Conservation (phyloP, 92 coral and sea anemone genomes). For the Bergia sp. region DNA sequence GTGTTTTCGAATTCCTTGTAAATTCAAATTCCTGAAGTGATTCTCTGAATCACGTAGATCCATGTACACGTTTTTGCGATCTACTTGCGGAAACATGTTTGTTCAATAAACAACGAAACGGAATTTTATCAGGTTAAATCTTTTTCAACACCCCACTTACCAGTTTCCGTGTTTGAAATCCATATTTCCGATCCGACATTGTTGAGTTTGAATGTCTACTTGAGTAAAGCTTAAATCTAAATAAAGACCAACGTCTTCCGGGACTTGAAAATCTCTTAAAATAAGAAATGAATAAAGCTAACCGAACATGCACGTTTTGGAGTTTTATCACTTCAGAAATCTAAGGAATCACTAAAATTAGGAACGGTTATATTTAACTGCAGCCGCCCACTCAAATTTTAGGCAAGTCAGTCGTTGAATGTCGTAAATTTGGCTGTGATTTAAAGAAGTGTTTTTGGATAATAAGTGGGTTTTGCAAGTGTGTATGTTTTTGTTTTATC, state of each 20-base stretch:
- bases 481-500: neutral
- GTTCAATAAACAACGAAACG: conserved; percentile 15
- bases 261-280: neutral
- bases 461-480: neutral
- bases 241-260: conserved; percentile 2
- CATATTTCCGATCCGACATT: conserved; percentile 30
- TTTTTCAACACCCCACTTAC: conserved; percentile 45
- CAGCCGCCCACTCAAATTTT: conserved; percentile 14
- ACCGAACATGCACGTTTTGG: conserved; percentile 31
- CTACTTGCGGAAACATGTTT: conserved; percentile 8
- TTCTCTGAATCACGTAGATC: neutral
- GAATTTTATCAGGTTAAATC: conserved; percentile 27
- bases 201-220: conserved; percentile 17
- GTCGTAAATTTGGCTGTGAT: neutral
- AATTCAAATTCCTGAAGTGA: neutral
- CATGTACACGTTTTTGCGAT: conserved; percentile 12
- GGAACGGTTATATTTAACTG: neutral
- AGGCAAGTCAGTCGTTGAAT: neutral
- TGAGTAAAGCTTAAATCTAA: conserved; percentile 28
- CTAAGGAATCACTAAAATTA: conserved; percentile 12
- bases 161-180: conserved; percentile 13
- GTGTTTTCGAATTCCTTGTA: neutral
- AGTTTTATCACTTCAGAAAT: conserved; percentile 15
- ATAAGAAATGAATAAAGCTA: neutral
- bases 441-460: neutral